Conservation (phyloP, 2,113 vertebrate species). For the Indicator maculatus region DNA sequence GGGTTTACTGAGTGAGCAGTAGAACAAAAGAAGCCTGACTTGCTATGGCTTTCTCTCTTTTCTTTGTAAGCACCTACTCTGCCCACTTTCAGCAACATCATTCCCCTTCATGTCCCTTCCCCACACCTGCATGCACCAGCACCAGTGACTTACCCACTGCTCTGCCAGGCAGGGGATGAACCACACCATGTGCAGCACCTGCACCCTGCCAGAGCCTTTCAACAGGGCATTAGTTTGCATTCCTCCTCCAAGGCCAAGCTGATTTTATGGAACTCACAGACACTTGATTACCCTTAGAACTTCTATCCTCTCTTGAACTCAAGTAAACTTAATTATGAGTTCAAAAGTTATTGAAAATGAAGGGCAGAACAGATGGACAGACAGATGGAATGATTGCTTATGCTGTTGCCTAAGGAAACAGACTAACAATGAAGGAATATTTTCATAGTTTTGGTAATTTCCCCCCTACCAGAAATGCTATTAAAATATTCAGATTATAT, state of each 20-base stretch:
- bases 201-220: neutral
- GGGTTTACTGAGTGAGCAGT: fast-evolving
- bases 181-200: neutral
- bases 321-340: conserved; percentile 12
- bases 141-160: neutral
- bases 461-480: neutral
- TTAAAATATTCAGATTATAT: neutral
- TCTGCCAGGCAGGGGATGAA: neutral
- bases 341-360: conserved; percentile 57
- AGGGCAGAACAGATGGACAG: conserved; percentile 64
- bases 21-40: neutral
- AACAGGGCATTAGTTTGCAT: neutral
- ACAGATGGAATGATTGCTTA: conserved; percentile 57
- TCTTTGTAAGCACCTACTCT: neutral
- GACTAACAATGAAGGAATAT: conserved; percentile 5
- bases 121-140: neutral
- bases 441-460: conserved; percentile 19
- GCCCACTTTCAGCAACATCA: neutral
- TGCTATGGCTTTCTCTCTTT: neutral
- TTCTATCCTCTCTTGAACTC: conserved; percentile 26
- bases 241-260: neutral
- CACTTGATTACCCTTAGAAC: neutral
- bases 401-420: conserved; percentile 48
- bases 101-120: neutral
- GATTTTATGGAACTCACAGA: neutral